phyloP scores from a whole-genome alignment of 2,888 invertebrate genomes.

The Chirona hameri region DNA sequence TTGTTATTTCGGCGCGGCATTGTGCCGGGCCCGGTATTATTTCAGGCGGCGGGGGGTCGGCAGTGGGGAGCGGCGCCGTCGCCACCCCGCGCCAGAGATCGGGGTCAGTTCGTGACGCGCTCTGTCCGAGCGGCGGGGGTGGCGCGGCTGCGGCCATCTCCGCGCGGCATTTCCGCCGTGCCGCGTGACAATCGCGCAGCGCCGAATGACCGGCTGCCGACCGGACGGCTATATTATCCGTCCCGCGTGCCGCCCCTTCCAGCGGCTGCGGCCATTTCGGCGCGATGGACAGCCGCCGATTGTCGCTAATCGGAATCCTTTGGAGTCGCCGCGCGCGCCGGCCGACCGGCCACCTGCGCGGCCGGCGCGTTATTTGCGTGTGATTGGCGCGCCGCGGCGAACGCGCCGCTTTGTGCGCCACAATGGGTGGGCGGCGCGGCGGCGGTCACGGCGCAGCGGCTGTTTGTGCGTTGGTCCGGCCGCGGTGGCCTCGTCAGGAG shows the following conservation, averaged over 20 bases:
- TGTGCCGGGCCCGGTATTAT: slow-evolving; percentile 87
- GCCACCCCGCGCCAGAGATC: not conserved
- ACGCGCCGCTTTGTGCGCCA: slow-evolving; percentile 3
- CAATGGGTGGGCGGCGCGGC: not conserved
- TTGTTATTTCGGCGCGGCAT: slow-evolving; percentile 64
- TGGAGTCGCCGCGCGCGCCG: slow-evolving; percentile 99
- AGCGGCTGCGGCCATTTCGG: slow-evolving; percentile 94
- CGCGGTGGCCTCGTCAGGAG: too few species aligned
- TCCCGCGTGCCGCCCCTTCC: slow-evolving; percentile 95
- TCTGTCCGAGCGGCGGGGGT: too few species aligned
- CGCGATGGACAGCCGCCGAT: slow-evolving; percentile 94
- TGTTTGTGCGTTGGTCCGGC: not conserved
- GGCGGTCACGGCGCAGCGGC: not conserved
- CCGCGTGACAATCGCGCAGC: slow-evolving; percentile 78
- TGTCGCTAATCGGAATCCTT: slow-evolving; percentile 98
- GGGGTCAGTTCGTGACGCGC: slow-evolving; percentile 4
- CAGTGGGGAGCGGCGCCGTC: slow-evolving; percentile 59
- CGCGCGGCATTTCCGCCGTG: slow-evolving; percentile 49
- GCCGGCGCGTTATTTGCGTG: slow-evolving; percentile 98
- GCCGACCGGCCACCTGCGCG: slow-evolving; percentile 88
- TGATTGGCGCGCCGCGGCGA: slow-evolving; percentile 36
- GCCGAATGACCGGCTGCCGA: slow-evolving; percentile 65
- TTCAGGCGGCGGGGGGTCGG: slow-evolving; percentile 78
- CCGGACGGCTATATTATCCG: slow-evolving; percentile 91
- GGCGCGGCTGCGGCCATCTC: slow-evolving; percentile 34